Evolutionary conservation across 92 coral and sea anemone genomes (phyloP), one percentile per base, ranked within the genome.

Genomic region (Epizoanthus illoricatus): DNA sequence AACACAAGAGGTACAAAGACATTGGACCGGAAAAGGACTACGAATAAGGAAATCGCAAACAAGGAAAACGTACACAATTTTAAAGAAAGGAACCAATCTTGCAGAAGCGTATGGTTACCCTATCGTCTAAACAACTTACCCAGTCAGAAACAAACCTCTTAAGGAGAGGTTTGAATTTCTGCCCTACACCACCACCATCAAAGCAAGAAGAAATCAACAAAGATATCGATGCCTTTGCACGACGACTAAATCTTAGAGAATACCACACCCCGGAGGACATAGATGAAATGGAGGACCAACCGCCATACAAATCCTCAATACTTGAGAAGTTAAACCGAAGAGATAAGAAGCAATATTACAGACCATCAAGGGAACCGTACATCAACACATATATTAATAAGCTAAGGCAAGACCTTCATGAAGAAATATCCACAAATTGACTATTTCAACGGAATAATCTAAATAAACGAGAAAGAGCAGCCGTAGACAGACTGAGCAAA

Each of bases 241-340:
- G 85, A 19, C 67, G 85, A 56, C 42, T 81, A 10, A 81, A 69
- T 65, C 76, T 81, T 56, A 65, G 71, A 65, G 85, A 81, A 33
- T 81, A 81, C 76, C 85, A 81, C 58, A 42, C 67, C 65, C 85
- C 76, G 40, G 76, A 81, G 0, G 71, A 67, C 71, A n/a, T 69
- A 33, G 79, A 82, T 18, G 69, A 82, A 55, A 28, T 82, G 64
- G 64, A 39, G 64, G 61, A 71, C 79, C 65, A 71, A 41, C 75
- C 75, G 55, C 69, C 68, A 57, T 82, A 82, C 65, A 79, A 82
- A 55, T 69, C 68, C 56, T 47, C 68, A 21, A 58, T 24, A 69
- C 79, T 71, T 66, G 79, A 82, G 63, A 71, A 82, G 61, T 69
- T 82, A 59, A 82, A 82, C 80, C 75, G 60, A 21, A 69, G 61